These are phyloP conservation scores for Mastomys coucha DNA, from an alignment of 2,113 vertebrate genomes.

Conservation along the genomic window DNA sequence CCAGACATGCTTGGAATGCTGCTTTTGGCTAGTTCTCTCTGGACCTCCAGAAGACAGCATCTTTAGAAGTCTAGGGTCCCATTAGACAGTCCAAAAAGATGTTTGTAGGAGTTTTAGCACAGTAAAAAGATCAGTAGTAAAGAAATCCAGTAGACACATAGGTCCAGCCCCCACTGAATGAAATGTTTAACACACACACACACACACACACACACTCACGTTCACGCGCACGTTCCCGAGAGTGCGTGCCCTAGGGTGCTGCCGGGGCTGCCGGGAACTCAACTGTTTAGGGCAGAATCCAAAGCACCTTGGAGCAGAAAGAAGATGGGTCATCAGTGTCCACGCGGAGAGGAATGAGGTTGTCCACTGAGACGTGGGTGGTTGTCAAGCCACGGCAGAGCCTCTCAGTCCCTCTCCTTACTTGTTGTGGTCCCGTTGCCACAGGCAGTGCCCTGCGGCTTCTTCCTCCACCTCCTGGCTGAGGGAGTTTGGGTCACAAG, in stretches of 20 bases:
- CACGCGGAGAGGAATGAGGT: neutral
- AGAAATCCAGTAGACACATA: constrained; percentile 76
- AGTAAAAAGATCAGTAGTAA: constrained; percentile 84
- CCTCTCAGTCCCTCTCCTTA: constrained; percentile 32
- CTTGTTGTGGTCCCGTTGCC: constrained; percentile 52
- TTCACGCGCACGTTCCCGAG: neutral
- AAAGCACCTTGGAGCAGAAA: constrained; percentile 38
- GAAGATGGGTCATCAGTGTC: constrained; percentile 35
- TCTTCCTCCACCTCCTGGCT: constrained; percentile 77
- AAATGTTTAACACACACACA: constrained; percentile 59
- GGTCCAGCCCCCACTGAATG: constrained; percentile 68
- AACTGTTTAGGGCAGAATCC: constrained; percentile 26
- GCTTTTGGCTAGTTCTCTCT: neutral
- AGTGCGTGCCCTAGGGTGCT: neutral
- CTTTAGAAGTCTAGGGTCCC: constrained; percentile 61
- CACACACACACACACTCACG: constrained; percentile 36
- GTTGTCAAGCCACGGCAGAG: constrained; percentile 56
- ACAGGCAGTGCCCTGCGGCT: constrained; percentile 65
- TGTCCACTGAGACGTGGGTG: constrained; percentile 25
- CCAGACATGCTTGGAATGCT: constrained; percentile 56
- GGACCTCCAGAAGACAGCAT: constrained; percentile 47
- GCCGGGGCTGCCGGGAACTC: constrained; percentile 10
- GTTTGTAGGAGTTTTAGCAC: constrained; percentile 55
- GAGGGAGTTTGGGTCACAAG: constrained; percentile 88
- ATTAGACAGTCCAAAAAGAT: constrained; percentile 75